These are phyloP conservation scores for Macrochelys suwanniensis DNA, from an alignment of 2,797 vertebrate species.

Conservation along the genomic window DNA sequence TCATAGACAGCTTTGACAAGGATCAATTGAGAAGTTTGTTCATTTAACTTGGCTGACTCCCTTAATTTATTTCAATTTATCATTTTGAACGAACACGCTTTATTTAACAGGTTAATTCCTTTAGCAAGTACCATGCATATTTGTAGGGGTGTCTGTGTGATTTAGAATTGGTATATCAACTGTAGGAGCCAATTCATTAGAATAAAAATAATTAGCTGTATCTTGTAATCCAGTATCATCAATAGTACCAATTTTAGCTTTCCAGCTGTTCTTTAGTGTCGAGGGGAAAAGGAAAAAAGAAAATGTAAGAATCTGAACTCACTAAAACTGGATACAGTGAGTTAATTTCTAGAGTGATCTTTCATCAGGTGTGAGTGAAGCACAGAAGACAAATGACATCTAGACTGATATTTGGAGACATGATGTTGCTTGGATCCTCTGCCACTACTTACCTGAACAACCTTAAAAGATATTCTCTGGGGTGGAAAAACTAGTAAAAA, in stretches of 20 bases:
- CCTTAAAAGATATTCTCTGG: background rate
- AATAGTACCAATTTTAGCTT: background rate
- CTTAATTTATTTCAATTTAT: constrained; percentile 27
- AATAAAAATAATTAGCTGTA: background rate
- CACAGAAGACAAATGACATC: background rate
- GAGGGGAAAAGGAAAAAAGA: background rate
- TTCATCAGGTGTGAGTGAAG: background rate
- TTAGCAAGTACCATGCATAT: background rate
- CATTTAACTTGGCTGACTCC: constrained; percentile 1
- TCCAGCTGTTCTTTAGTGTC: background rate
- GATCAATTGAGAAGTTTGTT: constrained; percentile 36
- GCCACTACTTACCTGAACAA: background rate
- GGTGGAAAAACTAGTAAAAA: background rate
- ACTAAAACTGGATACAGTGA: background rate
- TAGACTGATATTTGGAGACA: background rate
- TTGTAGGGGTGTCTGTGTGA: background rate
- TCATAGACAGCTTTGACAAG: constrained; percentile 48
- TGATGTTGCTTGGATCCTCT: background rate
- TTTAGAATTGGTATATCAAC: background rate
- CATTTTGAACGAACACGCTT: background rate
- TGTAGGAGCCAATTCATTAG: background rate
- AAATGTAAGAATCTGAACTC: background rate
- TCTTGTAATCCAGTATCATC: background rate
- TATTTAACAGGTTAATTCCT: constrained; percentile 29
- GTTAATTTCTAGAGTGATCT: background rate